A percentile compares a stretch with the other conserved stretches of the same genome.
phyloP scores from a whole-genome alignment of 2,113 vertebrate genomes.

The Nanorana parkeri region DNA sequence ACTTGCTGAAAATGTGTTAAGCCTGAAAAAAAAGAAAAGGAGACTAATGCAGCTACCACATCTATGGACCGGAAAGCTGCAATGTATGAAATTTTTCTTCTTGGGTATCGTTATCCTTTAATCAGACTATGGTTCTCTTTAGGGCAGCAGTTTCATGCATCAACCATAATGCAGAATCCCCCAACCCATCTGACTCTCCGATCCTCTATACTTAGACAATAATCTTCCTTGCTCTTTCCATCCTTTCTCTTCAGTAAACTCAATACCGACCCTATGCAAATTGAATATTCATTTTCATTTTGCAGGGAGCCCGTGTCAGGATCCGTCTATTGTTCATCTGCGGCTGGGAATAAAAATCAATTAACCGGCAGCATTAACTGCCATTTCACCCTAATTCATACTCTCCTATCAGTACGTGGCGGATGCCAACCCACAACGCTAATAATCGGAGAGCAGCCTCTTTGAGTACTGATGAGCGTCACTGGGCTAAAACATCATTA shows the following conservation, averaged over 20 bases:
- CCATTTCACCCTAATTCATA: constrained; percentile 17
- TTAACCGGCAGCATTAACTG: constrained; percentile 23
- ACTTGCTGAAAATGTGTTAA: no score
- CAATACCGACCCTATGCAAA: not conserved
- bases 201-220: no score
- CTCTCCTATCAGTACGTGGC: not conserved
- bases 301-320: constrained; percentile 17
- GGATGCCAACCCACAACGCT: not conserved
- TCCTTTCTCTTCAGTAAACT: constrained; percentile 15
- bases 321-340: constrained; percentile 22
- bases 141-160: no score
- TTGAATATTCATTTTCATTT: constrained; percentile 20
- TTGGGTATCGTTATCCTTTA: no score
- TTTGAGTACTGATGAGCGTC: not conserved
- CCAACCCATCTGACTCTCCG: not conserved
- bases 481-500: no score
- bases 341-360: constrained; percentile 31
- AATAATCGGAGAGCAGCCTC: constrained; percentile 11
- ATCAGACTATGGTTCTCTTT: no score
- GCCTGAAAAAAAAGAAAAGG: no score
- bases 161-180: no score
- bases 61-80: no score
- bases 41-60: no score
- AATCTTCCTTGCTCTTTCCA: not conserved
- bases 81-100: no score